Base-by-base conservation (phyloP, 2,797 vertebrate species). In the Poliocrania exsul region DNA sequence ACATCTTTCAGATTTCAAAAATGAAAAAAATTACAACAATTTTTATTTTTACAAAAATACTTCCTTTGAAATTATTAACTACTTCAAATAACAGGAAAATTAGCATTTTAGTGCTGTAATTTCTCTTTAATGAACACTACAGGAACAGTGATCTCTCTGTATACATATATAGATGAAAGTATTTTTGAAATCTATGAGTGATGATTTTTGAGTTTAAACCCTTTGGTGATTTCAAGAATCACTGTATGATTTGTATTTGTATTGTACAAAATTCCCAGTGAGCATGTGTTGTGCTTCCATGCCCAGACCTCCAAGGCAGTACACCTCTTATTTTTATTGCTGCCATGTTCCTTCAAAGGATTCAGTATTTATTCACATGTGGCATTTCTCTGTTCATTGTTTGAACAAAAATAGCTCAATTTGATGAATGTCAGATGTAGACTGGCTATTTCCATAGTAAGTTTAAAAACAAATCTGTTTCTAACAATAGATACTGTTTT, bases 381-480 rank as follows among this genome's bases (percentile, higher is more conserved):
- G 75, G 89, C 83, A 83, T 92, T 94, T 92, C 81, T 92, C 64
- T 86, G 23, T 71, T 88, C 86, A 37, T 92, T 86, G 78, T 90
- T 69, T 72, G 64, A 93, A 86, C 71, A 90, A 90, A 93, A 95
- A 91, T 75, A 96, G 73, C 90, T 86, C 69, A 13, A 9, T 89
- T 74, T 96, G 81, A 96, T 95, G 90, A 88, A 24, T 72, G 73
- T 88, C 91, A 96, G 89, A 95, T 95, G 86, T 57, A 77, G 80
- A 84, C 56, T 42, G 61, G 44, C 84, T 93, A 90, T 84, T 93
- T 94, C 74, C 67, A 69, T 84, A 53, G 51, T 49, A 87, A 84
- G 44, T 90, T 94, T 85, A 87, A 95, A 93, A 84, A 42, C 51
- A 84, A 90, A 84, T 88, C 94, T 95, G 40, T 90, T 95, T 92